phyloP scores from a whole-genome alignment of 2,113 vertebrate genomes.

The Riparia riparia region DNA sequence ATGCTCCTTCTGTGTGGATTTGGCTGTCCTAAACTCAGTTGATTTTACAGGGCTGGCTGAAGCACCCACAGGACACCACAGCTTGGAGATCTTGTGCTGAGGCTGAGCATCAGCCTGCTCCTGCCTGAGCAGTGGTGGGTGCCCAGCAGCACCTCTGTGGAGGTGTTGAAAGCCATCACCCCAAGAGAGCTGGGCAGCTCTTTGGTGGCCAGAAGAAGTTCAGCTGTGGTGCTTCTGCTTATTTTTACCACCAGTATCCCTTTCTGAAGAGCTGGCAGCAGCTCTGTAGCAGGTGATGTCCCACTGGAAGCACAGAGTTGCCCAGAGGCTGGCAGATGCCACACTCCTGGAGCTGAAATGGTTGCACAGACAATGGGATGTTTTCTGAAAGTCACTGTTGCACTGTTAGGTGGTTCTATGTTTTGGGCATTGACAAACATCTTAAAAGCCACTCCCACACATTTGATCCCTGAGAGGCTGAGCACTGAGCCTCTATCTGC shows the following conservation, averaged over 20 bases:
- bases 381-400: neutral
- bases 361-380: neutral
- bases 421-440: neutral
- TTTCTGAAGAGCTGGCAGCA: neutral
- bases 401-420: neutral
- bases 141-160: neutral
- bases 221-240: neutral
- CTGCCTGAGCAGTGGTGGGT: fast-evolving
- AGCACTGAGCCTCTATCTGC: neutral
- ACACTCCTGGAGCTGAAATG: neutral
- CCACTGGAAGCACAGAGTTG: neutral
- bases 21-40: neutral
- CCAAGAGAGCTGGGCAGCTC: neutral
- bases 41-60: neutral
- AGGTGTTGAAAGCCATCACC: neutral
- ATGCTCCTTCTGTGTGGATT: fast-evolving
- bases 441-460: neutral
- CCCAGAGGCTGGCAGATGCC: neutral
- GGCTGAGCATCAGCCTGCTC: neutral
- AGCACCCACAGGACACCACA: neutral
- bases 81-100: neutral
- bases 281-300: neutral
- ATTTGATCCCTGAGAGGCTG: neutral
- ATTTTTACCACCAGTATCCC: neutral
- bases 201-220: neutral